phyloP scores from a whole-genome alignment of 2,797 vertebrate genomes.

The Falco peregrinus region DNA sequence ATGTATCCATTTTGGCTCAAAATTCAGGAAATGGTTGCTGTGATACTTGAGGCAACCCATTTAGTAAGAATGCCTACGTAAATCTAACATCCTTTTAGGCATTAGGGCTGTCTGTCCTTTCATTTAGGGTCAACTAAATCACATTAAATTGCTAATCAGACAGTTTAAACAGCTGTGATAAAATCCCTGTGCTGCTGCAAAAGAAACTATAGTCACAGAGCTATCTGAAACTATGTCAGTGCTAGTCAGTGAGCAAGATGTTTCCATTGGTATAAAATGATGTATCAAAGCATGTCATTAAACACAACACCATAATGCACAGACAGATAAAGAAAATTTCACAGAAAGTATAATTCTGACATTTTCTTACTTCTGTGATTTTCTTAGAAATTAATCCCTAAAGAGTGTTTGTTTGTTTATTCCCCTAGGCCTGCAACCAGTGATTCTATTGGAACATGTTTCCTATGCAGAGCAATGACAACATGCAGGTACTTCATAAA shows the following conservation, averaged over 20 bases:
- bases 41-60: background rate
- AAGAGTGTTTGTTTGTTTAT: background rate
- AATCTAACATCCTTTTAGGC: background rate
- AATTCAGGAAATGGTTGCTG: background rate
- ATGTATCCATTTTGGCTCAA: background rate
- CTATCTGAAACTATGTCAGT: background rate
- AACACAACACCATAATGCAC: background rate
- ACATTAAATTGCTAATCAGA: background rate
- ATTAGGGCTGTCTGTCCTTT: background rate
- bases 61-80: background rate
- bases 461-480: background rate
- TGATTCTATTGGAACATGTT: background rate
- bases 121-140: conserved; percentile 9
- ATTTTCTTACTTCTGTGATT: background rate
- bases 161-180: background rate
- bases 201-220: background rate
- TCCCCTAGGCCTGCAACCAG: background rate
- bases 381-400: background rate
- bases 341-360: background rate
- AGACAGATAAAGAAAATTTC: background rate
- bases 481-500: background rate
- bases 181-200: background rate
- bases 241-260: background rate
- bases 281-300: background rate
- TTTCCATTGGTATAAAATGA: background rate